Conservation (phyloP, 2,888 invertebrate species). For the Empis stercorea region DNA sequence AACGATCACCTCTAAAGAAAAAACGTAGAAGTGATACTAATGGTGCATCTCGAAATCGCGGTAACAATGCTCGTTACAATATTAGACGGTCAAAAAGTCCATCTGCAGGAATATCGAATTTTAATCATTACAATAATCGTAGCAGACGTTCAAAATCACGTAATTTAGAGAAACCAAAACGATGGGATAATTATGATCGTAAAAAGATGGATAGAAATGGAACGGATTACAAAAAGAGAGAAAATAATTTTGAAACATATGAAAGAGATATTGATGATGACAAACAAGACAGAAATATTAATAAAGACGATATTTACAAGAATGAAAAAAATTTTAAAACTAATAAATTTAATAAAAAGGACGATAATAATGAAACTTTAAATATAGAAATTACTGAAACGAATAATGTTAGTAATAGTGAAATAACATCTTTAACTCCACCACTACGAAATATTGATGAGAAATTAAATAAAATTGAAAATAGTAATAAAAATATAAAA, state of each 20-base stretch:
- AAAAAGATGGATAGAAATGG: neutral
- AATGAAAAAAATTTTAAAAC: neutral
- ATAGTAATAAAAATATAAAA: neutral
- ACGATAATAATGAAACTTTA: neutral
- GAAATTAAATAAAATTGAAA: neutral
- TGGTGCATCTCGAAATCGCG: neutral
- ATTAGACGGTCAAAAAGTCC: neutral
- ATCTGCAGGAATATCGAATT: too few species aligned
- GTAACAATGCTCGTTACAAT: neutral
- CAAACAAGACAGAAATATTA: neutral
- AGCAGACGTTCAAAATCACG: neutral
- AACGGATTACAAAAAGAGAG: neutral
- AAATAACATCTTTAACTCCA: neutral
- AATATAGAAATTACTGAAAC: neutral
- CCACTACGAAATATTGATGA: neutral
- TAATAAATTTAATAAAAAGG: too few species aligned
- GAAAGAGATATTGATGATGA: neutral
- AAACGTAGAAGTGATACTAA: neutral
- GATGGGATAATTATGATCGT: too few species aligned
- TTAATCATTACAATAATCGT: neutral
- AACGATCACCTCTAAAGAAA: neutral
- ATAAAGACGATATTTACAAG: too few species aligned
- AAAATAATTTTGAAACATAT: neutral
- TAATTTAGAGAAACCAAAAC: neutral
- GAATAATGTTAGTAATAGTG: neutral